These are phyloP conservation scores for Ailuropoda melanoleuca DNA, from an alignment of 2,113 vertebrate genomes.

Conservation along the genomic window DNA sequence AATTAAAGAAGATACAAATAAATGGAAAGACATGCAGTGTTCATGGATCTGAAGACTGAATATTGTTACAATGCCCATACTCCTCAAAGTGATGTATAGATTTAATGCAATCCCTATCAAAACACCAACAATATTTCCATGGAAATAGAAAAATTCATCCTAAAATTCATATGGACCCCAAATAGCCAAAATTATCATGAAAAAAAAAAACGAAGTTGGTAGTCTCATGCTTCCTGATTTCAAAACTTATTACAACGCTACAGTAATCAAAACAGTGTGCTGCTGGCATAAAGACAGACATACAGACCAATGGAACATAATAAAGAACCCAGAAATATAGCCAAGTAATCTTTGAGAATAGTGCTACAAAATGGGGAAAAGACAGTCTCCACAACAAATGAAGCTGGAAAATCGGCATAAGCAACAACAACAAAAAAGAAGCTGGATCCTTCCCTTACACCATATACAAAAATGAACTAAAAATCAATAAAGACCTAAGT, in stretches of 20 bases:
- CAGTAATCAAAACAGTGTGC: background rate
- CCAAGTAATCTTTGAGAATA: background rate
- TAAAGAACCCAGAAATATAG: background rate
- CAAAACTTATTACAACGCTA: background rate
- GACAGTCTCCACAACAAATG: background rate
- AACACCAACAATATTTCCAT: background rate
- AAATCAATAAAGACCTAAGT: background rate
- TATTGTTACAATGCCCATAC: background rate
- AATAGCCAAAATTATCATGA: background rate
- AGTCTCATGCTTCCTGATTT: background rate
- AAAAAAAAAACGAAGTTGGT: background rate
- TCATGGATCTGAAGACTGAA: background rate
- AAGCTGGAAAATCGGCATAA: background rate
- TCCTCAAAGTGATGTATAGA: background rate
- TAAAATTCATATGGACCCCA: background rate
- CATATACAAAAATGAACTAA: background rate
- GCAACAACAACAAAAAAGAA: background rate
- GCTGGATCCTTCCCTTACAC: background rate
- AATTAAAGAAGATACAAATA: background rate
- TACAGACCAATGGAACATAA: background rate
- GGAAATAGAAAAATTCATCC: background rate
- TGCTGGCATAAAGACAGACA: background rate
- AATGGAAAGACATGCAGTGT: background rate
- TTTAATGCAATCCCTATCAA: background rate
- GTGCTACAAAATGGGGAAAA: background rate